A percentile compares a stretch with the other conserved stretches of the same genome.
These are phyloP conservation scores for Lampropteryx suffumata DNA, from an alignment of 2,888 invertebrate genomes.

Conservation along the genomic window DNA sequence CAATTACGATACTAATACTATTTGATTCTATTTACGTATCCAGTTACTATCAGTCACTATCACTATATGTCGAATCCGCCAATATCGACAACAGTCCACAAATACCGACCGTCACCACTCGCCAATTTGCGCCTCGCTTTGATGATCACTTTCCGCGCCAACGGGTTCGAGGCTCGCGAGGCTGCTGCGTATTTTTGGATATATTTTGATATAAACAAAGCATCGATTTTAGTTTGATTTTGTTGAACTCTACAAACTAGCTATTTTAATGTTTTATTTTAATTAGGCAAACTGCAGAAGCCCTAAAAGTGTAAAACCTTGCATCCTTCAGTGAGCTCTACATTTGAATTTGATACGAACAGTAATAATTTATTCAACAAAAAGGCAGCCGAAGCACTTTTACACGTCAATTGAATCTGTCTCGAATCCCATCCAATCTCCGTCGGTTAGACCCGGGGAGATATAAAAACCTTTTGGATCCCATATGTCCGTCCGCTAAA, in stretches of 20 bases:
- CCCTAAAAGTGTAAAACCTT: neutral
- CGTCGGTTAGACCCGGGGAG: conserved; percentile 22
- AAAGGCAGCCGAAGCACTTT: conserved; percentile 31
- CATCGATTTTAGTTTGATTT: no score
- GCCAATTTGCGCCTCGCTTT: conserved; percentile 19
- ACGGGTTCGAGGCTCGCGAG: neutral
- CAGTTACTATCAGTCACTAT: neutral
- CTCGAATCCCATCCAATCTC: conserved; percentile 32
- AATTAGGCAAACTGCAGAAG: no score
- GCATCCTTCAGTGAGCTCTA: neutral
- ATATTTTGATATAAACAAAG: no score
- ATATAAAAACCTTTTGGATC: conserved; percentile 29
- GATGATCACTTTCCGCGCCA: conserved; percentile 14
- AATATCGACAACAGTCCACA: conserved; percentile 29
- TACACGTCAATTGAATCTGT: conserved; percentile 34
- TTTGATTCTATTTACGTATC: neutral
- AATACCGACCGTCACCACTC: conserved; percentile 17
- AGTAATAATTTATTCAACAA: conserved; percentile 32
- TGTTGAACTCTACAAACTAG: no score
- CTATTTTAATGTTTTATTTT: no score
- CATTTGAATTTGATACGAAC: conserved; percentile 23
- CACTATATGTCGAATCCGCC: neutral
- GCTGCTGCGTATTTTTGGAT: neutral
- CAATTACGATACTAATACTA: no score
- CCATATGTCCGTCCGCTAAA: conserved; percentile 25